A percentile compares a stretch with the other conserved stretches of the same genome.
Evolutionary conservation across 2,113 vertebrate species (phyloP).

Genomic region (Ceyx melanurus): DNA sequence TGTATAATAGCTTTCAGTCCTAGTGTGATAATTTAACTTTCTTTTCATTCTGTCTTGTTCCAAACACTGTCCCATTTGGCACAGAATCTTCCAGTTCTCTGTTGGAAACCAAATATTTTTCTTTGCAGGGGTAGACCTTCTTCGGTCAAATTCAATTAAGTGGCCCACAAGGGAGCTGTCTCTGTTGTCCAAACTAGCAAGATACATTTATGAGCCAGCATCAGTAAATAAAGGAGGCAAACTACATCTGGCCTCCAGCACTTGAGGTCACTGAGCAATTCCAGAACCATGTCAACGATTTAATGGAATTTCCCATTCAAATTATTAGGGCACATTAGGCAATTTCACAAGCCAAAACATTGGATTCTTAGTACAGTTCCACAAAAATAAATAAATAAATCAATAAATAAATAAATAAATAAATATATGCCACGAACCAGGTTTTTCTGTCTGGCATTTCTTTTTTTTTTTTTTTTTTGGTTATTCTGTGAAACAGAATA

Average conservation of each 20-base stretch:
- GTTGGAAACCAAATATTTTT: conserved; percentile 66
- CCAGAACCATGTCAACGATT: not conserved
- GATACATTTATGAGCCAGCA: conserved; percentile 50
- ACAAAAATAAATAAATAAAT: not conserved
- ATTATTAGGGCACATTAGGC: not conserved
- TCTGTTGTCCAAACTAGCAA: conserved; percentile 50
- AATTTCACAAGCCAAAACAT: not conserved
- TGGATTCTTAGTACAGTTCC: not conserved
- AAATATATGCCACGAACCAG: not conserved
- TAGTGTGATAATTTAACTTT: conserved; percentile 5
- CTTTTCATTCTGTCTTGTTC: not conserved
- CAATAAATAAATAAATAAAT: too few species aligned
- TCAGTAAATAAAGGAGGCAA: conserved; percentile 59
- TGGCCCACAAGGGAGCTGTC: conserved; percentile 19
- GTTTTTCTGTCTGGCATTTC: not conserved
- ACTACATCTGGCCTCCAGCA: conserved; percentile 43
- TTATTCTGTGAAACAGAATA: not conserved
- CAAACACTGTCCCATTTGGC: conserved; percentile 46
- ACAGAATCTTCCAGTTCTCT: conserved; percentile 33
- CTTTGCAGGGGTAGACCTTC: conserved; percentile 55
- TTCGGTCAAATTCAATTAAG: conserved; percentile 55
- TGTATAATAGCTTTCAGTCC: not conserved
- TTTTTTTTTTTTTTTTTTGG: not conserved
- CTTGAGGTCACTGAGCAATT: conserved; percentile 44
- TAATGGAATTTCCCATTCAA: conserved; percentile 37